A percentile compares a stretch with the other conserved stretches of the same genome.
These are phyloP conservation scores for Odontothrips loti DNA, from an alignment of 2,888 invertebrate species.

Conservation along the genomic window DNA sequence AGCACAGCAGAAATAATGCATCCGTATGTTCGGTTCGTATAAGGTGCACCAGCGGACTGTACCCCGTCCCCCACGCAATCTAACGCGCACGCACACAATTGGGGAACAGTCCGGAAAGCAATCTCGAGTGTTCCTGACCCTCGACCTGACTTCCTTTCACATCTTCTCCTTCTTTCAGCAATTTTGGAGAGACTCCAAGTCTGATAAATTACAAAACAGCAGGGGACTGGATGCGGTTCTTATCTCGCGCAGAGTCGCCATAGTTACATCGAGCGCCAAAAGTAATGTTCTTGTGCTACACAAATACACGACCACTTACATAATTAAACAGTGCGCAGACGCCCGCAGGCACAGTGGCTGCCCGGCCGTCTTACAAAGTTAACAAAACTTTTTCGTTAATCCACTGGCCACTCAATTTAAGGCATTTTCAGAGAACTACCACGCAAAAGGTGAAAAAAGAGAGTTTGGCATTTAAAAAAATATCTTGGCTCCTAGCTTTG, in stretches of 20 bases:
- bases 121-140: neutral
- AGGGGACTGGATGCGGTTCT: neutral
- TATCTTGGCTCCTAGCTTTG: too few relatives aligned
- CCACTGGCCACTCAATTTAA: too few relatives aligned
- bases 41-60: too few relatives aligned
- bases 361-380: too few relatives aligned
- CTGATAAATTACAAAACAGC: conserved; percentile 3
- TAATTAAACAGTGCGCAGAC: neutral
- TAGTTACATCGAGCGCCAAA: neutral
- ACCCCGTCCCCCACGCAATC: neutral
- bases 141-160: neutral
- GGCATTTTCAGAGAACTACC: too few relatives aligned
- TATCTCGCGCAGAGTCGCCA: neutral
- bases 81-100: neutral
- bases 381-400: too few relatives aligned
- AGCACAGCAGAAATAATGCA: neutral
- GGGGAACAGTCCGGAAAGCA: neutral
- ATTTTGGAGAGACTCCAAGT: conserved; percentile 13
- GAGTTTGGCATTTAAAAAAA: too few relatives aligned
- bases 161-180: neutral
- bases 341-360: too few relatives aligned
- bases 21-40: too few relatives aligned
- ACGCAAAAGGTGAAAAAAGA: too few relatives aligned
- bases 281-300: neutral
- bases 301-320: neutral